Conservation (phyloP, 2,797 vertebrate species). For the Cynopterus sphinx region DNA sequence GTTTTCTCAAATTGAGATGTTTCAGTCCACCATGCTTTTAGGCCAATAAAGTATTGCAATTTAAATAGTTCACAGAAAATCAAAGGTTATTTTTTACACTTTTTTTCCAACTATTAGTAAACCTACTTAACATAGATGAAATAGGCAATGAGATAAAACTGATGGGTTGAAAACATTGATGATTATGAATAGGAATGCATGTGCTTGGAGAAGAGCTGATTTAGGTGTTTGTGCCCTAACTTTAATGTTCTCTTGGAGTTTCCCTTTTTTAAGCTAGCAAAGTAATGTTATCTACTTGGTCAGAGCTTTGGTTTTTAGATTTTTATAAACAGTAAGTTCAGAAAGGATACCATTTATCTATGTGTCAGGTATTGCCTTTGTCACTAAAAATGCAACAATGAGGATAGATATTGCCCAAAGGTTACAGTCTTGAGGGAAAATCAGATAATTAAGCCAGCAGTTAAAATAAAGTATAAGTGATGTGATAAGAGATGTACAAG, state of each 20-base stretch:
- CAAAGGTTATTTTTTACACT: background rate
- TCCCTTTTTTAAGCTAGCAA: background rate
- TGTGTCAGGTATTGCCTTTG: background rate
- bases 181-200: background rate
- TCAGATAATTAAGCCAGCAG: background rate
- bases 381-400: background rate
- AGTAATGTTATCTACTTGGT: background rate
- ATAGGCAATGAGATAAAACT: background rate
- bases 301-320: background rate
- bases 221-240: background rate
- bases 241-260: background rate
- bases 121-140: background rate
- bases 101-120: background rate
- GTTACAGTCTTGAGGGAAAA: background rate
- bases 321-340: background rate
- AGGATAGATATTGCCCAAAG: background rate
- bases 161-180: background rate
- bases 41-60: background rate
- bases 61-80: background rate
- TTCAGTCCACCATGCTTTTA: background rate
- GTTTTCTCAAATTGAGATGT: background rate
- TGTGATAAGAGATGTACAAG: background rate
- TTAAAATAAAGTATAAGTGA: background rate
- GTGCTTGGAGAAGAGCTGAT: background rate
- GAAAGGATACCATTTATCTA: background rate